Conservation (phyloP, 2,113 vertebrate species). For the Apteryx mantelli region DNA sequence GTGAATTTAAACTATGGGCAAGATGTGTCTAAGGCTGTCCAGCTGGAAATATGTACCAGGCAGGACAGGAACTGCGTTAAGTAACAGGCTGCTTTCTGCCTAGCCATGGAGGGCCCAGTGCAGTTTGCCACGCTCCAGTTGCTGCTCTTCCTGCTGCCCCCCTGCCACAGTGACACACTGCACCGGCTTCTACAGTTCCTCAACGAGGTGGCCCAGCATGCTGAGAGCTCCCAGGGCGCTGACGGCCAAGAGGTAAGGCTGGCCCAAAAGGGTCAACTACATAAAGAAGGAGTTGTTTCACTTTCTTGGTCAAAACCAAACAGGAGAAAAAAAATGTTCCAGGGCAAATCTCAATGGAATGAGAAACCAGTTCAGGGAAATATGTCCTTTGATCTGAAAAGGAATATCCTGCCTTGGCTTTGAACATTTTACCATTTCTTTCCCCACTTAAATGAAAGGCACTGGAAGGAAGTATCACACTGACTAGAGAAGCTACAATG, state of each 20-base stretch:
- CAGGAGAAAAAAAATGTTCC: background rate
- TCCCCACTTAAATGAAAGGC: too few species aligned
- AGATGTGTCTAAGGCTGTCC: background rate
- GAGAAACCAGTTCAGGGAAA: too few species aligned
- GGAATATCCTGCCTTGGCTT: too few species aligned
- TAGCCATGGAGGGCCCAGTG: conserved; percentile 80
- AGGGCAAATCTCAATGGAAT: background rate
- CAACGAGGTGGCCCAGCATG: conserved; percentile 81
- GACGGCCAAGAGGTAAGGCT: conserved; percentile 81
- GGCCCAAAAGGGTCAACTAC: rapidly evolving
- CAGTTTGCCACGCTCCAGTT: conserved; percentile 86
- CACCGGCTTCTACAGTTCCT: conserved; percentile 86
- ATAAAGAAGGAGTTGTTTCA: rapidly evolving
- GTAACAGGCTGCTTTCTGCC: background rate
- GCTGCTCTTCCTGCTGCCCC: conserved; percentile 90
- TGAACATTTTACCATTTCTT: too few species aligned
- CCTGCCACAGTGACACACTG: conserved; percentile 92
- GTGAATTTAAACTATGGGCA: background rate
- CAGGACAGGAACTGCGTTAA: rapidly evolving
- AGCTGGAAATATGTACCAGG: background rate
- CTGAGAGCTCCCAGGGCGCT: conserved; percentile 77
- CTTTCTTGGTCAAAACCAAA: rapidly evolving
- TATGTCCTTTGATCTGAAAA: too few species aligned
- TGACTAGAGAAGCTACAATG: too few species aligned
- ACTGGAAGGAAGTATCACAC: too few species aligned